Evolutionary conservation across 2,113 vertebrate genomes (phyloP).

Genomic region (Gavia stellata): DNA sequence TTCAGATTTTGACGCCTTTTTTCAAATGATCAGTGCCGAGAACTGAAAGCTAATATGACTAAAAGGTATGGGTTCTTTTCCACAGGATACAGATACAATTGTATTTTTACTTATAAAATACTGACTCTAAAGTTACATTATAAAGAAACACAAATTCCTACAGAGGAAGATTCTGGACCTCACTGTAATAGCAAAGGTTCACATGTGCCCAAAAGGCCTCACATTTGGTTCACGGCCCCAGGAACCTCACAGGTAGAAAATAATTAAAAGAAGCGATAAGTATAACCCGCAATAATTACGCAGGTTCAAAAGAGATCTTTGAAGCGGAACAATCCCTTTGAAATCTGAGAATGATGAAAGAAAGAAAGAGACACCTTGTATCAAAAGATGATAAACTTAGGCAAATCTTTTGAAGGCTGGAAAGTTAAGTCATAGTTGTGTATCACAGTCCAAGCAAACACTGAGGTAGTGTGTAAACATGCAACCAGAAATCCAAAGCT

Average conservation of each 20-base stretch:
- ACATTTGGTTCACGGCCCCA: too few relatives aligned
- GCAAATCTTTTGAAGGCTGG: background rate
- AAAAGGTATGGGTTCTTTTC: background rate
- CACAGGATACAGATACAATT: background rate
- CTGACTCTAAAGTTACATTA: background rate
- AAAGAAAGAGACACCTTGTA: background rate
- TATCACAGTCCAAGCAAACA: background rate
- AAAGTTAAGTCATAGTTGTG: background rate
- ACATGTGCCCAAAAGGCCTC: too few relatives aligned
- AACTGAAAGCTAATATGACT: background rate
- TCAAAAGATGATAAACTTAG: background rate
- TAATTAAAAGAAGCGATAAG: background rate
- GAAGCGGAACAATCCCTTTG: background rate
- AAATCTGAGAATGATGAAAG: background rate
- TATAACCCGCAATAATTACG: background rate
- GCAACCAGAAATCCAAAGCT: background rate
- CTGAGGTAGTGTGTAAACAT: background rate
- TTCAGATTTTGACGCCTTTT: background rate
- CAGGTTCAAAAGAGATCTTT: background rate
- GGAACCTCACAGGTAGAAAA: background rate
- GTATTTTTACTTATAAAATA: background rate
- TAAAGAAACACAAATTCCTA: background rate
- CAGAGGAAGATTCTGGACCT: background rate
- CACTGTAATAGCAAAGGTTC: background rate
- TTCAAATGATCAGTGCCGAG: background rate